Evolutionary conservation across 2,888 invertebrate genomes (phyloP), one percentile per base, ranked within the genome.

Genomic region (Teinopalpus imperialis): DNA sequence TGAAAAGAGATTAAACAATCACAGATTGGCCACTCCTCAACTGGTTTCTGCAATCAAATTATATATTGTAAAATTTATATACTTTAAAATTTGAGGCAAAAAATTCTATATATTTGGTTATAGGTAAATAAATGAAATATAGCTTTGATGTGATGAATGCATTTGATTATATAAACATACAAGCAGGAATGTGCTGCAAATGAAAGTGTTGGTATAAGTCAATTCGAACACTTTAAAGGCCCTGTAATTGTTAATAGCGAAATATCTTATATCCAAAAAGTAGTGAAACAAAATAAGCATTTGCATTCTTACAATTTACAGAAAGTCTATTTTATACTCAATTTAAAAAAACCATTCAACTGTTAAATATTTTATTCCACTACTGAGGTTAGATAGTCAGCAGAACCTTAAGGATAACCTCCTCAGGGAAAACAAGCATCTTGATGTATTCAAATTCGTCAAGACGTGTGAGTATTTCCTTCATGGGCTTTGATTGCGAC

Each of bases 401-500:
- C 83, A 88, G 83, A 89, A 95, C 96, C 90, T 97, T 94, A 61
- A 99, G 90, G 82, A 99, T 99, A 66, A 97, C 95, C 81, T 97
- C 95, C 91, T 99, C 99, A 40, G 96, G 94, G 87, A 99, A 99
- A 54, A 99, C 96, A 43, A 96, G 90, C 85, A 98, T 95, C 89
- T 96, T 95, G 69, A 98, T 95, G 80, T 97, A 98, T 78, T 98
- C 97, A 77, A 98, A 99, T 81, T 98, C 98, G 65, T 97, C 95
- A 47, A 99, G 92, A 23, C 99, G 91, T 1, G 96, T 97, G 46
- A 99, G 92, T 64, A 99, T 99, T 86, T 99, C 99, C 73, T 96
- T 96, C 99, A 99, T 99, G 7, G 99, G 99, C 82, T 98, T 99
- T 55, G 98, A 98, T 74, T 97, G 96, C 23, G 98, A 98, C 86